A percentile compares a stretch with the other conserved stretches of the same genome.
Conservation (phyloP, 2,888 invertebrate species). For the Catocala sponsa region DNA sequence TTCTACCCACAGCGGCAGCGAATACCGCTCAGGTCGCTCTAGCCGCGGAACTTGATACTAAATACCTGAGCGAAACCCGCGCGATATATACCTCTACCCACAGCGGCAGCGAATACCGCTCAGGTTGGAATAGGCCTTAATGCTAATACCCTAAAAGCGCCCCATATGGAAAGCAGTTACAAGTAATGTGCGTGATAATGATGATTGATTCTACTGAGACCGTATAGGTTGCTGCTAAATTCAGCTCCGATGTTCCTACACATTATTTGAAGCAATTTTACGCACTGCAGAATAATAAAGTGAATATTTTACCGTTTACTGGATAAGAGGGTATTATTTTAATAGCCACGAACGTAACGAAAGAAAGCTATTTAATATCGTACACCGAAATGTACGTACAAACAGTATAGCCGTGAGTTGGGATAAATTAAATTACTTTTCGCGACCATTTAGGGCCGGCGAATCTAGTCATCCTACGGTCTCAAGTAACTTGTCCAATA, state of each 20-base stretch:
- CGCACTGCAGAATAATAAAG: constrained; percentile 44
- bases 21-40: no score
- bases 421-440: constrained; percentile 8
- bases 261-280: constrained; percentile 49
- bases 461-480: neutral
- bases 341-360: neutral
- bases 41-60: no score
- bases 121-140: no score
- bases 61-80: no score
- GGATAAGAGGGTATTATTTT: constrained; percentile 3
- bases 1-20: no score
- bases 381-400: constrained; percentile 1
- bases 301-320: constrained; percentile 45
- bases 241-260: constrained; percentile 33
- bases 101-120: no score
- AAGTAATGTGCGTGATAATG: constrained; percentile 41
- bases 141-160: constrained; percentile 22
- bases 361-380: constrained; percentile 5
- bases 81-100: no score
- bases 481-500: no score
- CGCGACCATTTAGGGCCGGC: neutral
- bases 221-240: constrained; percentile 23
- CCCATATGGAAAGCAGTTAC: constrained; percentile 27
- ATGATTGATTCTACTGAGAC: constrained; percentile 39
- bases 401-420: constrained; percentile 5